Percentiles rank a stretch among this genome's conserved stretches.
phyloP scores from a whole-genome alignment of 2,888 invertebrate species.

The Rhabditoides inermis region DNA sequence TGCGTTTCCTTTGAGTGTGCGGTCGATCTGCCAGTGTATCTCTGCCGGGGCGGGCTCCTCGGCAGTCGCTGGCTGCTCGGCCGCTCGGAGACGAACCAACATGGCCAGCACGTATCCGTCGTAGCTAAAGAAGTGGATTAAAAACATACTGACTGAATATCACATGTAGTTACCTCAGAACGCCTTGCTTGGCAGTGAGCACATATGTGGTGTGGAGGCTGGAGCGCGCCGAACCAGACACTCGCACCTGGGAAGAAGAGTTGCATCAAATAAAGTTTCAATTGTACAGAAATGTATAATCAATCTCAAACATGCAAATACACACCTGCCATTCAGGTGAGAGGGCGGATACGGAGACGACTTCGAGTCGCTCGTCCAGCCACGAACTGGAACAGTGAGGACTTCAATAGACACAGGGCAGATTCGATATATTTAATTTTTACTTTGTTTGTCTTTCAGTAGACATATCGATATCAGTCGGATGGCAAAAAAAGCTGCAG shows the following conservation, averaged over 20 bases:
- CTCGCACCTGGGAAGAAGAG: too few species aligned
- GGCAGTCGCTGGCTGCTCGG: slow-evolving; percentile 6
- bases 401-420: too few species aligned
- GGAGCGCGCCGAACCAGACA: slow-evolving; percentile 22
- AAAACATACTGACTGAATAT: slow-evolving; percentile 1
- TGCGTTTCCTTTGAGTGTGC: too few species aligned
- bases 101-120: slow-evolving; percentile 26
- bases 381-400: too few species aligned
- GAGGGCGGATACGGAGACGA: slow-evolving; percentile 33
- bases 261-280: too few species aligned
- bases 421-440: too few species aligned
- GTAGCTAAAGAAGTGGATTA: slow-evolving; percentile 14
- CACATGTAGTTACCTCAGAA: slow-evolving; percentile 10
- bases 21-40: slow-evolving; percentile 13
- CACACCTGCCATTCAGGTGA: slow-evolving; percentile 29
- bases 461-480: too few species aligned
- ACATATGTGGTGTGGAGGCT: slow-evolving; percentile 29
- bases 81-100: slow-evolving; percentile 13
- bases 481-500: too few species aligned
- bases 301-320: background rate
- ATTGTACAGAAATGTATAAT: background rate
- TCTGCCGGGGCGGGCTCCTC: slow-evolving; percentile 1
- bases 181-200: slow-evolving; percentile 16
- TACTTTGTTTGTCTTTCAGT: too few species aligned
- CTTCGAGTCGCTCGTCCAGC: slow-evolving; percentile 37